phyloP scores from a whole-genome alignment of 2,888 invertebrate genomes.

The Galerucella nymphaeae region DNA sequence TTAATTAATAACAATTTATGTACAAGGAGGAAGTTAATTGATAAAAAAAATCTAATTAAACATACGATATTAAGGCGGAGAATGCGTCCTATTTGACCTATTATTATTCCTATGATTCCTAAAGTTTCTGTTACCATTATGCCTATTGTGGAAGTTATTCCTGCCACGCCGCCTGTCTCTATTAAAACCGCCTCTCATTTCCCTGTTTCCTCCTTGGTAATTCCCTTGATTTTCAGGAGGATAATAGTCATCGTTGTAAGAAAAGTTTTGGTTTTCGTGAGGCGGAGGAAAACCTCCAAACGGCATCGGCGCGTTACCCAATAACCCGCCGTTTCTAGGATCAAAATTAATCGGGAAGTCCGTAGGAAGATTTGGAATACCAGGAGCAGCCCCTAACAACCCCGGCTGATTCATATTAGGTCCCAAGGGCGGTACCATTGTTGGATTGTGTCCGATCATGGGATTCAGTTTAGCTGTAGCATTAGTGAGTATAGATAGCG shows the following conservation, averaged over 20 bases:
- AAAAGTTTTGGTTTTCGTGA: slow-evolving; percentile 61
- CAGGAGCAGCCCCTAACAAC: slow-evolving; percentile 68
- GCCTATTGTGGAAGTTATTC: slow-evolving; percentile 48
- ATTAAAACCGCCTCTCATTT: slow-evolving; percentile 57
- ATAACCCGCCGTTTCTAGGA: slow-evolving; percentile 59
- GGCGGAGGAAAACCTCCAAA: slow-evolving; percentile 55
- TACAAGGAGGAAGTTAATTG: slow-evolving; percentile 33
- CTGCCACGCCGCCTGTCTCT: slow-evolving; percentile 50
- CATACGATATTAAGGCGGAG: slow-evolving; percentile 54
- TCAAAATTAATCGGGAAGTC: slow-evolving; percentile 63
- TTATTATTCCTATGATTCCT: slow-evolving; percentile 56
- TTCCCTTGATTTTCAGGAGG: slow-evolving; percentile 51
- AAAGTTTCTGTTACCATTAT: slow-evolving; percentile 53
- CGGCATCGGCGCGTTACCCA: slow-evolving; percentile 55
- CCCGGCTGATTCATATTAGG: slow-evolving; percentile 66
- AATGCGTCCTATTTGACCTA: slow-evolving; percentile 57
- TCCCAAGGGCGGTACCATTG: slow-evolving; percentile 58
- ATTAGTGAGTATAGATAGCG: slow-evolving; percentile 62
- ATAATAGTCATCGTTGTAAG: slow-evolving; percentile 67
- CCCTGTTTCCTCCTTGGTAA: slow-evolving; percentile 57
- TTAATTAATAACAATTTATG: slow-evolving; percentile 27
- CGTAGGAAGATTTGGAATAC: slow-evolving; percentile 59
- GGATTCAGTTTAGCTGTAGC: slow-evolving; percentile 63
- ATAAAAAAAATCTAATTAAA: slow-evolving; percentile 13
- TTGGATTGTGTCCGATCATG: slow-evolving; percentile 63